These are phyloP conservation scores for Hololepta plana DNA, from an alignment of 2,888 invertebrate species.

Conservation along the genomic window DNA sequence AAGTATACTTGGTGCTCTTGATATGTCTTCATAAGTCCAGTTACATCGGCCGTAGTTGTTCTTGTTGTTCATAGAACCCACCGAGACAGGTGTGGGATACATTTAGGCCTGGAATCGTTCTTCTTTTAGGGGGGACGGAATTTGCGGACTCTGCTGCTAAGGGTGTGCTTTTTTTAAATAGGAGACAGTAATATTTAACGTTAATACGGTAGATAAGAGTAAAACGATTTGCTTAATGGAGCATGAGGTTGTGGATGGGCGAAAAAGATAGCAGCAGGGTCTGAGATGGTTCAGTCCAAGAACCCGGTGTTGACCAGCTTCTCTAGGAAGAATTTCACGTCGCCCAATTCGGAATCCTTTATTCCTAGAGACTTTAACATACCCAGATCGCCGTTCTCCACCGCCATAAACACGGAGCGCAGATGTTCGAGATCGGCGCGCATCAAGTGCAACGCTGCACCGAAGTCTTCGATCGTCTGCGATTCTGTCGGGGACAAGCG, in stretches of 20 bases:
- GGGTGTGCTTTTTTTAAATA: too few relatives aligned
- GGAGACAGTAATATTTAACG: constrained; percentile 8
- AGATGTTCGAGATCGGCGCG: constrained; percentile 81
- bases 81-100: constrained; percentile 17
- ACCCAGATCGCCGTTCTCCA: constrained; percentile 85
- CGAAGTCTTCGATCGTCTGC: constrained; percentile 88
- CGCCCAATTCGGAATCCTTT: constrained; percentile 86
- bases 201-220: constrained; percentile 32
- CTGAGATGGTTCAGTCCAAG: constrained; percentile 56
- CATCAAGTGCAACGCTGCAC: constrained; percentile 69
- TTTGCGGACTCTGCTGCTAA: constrained; percentile 25
- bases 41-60: constrained; percentile 17
- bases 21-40: constrained; percentile 24
- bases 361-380: constrained; percentile 88
- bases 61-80: constrained; percentile 12
- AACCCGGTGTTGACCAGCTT: constrained; percentile 91
- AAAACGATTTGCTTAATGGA: constrained; percentile 55
- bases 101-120: not conserved
- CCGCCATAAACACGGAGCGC: constrained; percentile 88
- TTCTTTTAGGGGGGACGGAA: too few relatives aligned
- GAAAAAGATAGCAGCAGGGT: constrained; percentile 39
- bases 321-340: constrained; percentile 91
- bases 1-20: constrained; percentile 14
- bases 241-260: constrained; percentile 41
- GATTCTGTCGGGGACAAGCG: too few relatives aligned